These are phyloP conservation scores for Ophion slaviceki DNA, from an alignment of 2,888 invertebrate species.

Conservation along the genomic window DNA sequence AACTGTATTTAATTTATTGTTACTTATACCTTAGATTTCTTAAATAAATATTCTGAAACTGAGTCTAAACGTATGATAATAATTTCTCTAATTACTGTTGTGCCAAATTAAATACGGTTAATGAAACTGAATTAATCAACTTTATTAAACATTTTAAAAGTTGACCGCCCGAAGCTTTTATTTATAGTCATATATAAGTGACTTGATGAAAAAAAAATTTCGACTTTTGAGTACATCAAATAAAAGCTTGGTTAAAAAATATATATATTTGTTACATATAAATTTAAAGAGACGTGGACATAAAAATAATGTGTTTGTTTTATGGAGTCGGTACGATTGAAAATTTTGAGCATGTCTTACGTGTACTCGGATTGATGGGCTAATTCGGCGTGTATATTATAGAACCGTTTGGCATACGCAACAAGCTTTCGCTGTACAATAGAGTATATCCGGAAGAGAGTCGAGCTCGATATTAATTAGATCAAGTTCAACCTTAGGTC, in stretches of 20 bases:
- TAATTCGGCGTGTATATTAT: slow-evolving; percentile 24
- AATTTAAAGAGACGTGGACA: neutral
- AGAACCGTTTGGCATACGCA: slow-evolving; percentile 44
- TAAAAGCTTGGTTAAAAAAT: neutral
- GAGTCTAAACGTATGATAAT: too few relatives aligned
- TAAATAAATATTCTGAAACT: too few relatives aligned
- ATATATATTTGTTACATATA: too few relatives aligned
- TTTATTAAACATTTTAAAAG: too few relatives aligned
- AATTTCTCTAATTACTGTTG: too few relatives aligned
- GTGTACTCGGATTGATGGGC: slow-evolving; percentile 6
- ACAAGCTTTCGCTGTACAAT: slow-evolving; percentile 48
- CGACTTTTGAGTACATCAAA: neutral
- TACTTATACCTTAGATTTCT: too few relatives aligned
- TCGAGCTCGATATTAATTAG: slow-evolving; percentile 37
- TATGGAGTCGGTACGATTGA: slow-evolving; percentile 8
- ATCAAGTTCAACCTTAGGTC: slow-evolving; percentile 8
- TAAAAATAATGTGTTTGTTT: slow-evolving; percentile 12
- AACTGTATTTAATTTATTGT: too few relatives aligned
- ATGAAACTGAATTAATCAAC: too few relatives aligned
- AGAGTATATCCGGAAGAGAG: slow-evolving; percentile 29
- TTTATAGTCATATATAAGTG: too few relatives aligned
- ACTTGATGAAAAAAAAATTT: neutral
- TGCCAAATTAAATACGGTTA: too few relatives aligned
- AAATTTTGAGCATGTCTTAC: slow-evolving; percentile 17
- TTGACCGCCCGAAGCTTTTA: too few relatives aligned